Percentiles rank a stretch among this genome's conserved stretches.
Conservation (phyloP, 2,113 vertebrate genomes). For the Chauna torquata region DNA sequence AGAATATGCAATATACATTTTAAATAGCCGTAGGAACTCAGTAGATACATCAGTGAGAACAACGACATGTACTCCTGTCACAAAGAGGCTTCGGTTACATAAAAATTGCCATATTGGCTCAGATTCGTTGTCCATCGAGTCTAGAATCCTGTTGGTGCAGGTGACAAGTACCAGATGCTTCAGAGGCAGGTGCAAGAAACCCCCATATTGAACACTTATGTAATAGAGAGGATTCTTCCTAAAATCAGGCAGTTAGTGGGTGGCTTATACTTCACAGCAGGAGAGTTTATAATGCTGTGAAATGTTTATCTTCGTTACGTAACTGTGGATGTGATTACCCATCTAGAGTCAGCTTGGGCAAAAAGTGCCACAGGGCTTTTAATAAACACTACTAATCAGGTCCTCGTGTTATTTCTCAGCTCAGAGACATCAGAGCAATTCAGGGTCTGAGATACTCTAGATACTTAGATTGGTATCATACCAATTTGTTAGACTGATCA, state of each 20-base stretch:
- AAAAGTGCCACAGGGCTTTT: slow-evolving; percentile 52
- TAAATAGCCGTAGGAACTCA: slow-evolving; percentile 6
- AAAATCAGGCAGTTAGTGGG: slow-evolving; percentile 69
- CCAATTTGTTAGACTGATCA: neutral
- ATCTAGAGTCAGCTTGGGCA: slow-evolving; percentile 29
- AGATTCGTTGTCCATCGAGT: slow-evolving; percentile 48
- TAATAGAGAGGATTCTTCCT: slow-evolving; percentile 71
- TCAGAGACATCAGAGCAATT: slow-evolving; percentile 13
- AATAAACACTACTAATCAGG: slow-evolving; percentile 45
- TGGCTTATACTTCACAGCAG: slow-evolving; percentile 67
- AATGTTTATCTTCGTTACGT: slow-evolving; percentile 64
- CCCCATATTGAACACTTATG: slow-evolving; percentile 70
- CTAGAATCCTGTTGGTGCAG: slow-evolving; percentile 56
- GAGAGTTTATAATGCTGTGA: slow-evolving; percentile 57
- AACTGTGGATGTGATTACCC: slow-evolving; percentile 45
- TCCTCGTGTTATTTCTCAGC: slow-evolving; percentile 26
- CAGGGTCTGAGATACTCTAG: neutral
- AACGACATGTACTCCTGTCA: neutral
- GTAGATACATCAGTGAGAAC: neutral
- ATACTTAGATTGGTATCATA: no score
- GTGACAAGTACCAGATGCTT: slow-evolving; percentile 74
- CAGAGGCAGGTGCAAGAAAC: slow-evolving; percentile 74
- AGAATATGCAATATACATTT: slow-evolving; percentile 34
- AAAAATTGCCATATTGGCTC: slow-evolving; percentile 53
- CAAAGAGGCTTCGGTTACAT: slow-evolving; percentile 23